Evolutionary conservation across 2,113 vertebrate genomes (phyloP), one percentile per base, ranked within the genome.

Genomic region (Percina caprodes): DNA sequence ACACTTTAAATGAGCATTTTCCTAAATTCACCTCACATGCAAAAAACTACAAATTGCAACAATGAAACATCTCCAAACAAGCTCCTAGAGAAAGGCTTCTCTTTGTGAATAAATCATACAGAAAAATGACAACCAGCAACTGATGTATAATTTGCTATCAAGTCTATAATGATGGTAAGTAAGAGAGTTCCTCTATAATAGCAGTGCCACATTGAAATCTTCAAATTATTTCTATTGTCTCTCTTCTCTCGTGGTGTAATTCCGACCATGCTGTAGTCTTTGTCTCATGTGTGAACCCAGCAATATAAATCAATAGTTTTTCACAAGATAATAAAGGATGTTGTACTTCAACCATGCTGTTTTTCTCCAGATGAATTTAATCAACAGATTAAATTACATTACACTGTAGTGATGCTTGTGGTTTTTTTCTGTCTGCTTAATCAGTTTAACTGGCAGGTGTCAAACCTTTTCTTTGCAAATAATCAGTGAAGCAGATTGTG

Each of bases 291-390:
- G 35, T 70, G 79, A 88, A 85, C 72, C 74, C 76, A 23, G 83
- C 84, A 63, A 74, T 74, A 74, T 45, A 86, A 89, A 91, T 93
- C 91, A 68, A 87, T 92, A 80, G 56, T 77, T 79, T 88, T 85
- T 75, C 78, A 87, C 54, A 21, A 83, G 83, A 84, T 86, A 86
- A 89, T 82, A 92, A 89, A 88, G 67, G 67, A 66, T 74, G 49
- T 62, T 71, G 52, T 67, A 60, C 42, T 19, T 73, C 26, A 24
- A 39, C 45, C 49, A n/a, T 52, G 80, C 76, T 77, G 69, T 54
- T 65, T 79, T 69, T 55, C 68, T 86, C 35, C 26, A 69, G 54
- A 74, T 58, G 73, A 70, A 80, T 89, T 70, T 39, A 86, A 77
- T 86, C 73, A 86, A 70, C 61, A 56, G 54, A 30, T 30, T 30